These are phyloP conservation scores for Spinibarbus caldwelli DNA, from an alignment of 2,797 vertebrate genomes.

Conservation along the genomic window DNA sequence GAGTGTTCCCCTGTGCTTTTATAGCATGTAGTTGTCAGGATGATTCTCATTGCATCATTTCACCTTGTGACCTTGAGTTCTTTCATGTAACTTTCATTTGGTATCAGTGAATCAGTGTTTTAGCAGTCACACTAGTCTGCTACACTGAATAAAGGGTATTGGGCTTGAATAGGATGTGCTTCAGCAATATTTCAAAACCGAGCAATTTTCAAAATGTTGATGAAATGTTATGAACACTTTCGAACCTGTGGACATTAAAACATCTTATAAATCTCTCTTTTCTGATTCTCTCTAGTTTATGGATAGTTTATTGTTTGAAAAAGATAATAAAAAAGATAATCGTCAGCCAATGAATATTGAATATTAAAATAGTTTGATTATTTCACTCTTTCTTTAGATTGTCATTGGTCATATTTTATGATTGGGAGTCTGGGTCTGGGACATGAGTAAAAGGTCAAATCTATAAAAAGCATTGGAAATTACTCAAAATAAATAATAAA, in stretches of 20 bases:
- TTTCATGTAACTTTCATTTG: not conserved
- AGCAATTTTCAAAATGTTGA: not conserved
- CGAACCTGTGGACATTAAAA: not conserved
- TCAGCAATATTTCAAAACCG: not conserved
- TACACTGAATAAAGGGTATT: not conserved
- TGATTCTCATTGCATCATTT: constrained; percentile 2
- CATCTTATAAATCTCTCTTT: not conserved
- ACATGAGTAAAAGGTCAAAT: not conserved
- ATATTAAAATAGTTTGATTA: not conserved
- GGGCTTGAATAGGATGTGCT: not conserved
- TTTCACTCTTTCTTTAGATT: not conserved
- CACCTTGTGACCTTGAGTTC: constrained; percentile 22
- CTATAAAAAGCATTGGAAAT: not conserved
- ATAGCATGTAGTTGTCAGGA: constrained; percentile 21
- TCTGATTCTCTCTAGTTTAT: not conserved
- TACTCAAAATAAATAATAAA: not conserved
- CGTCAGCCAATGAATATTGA: not conserved
- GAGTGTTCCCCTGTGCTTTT: constrained; percentile 31
- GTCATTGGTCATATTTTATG: not conserved
- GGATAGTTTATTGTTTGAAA: not conserved
- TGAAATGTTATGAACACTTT: not conserved
- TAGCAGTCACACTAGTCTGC: not conserved
- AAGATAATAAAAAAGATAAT: not conserved
- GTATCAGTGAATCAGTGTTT: not conserved
- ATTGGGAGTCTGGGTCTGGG: not conserved